Conservation (phyloP, 2,888 invertebrate species). For the Nomada ferruginata region DNA sequence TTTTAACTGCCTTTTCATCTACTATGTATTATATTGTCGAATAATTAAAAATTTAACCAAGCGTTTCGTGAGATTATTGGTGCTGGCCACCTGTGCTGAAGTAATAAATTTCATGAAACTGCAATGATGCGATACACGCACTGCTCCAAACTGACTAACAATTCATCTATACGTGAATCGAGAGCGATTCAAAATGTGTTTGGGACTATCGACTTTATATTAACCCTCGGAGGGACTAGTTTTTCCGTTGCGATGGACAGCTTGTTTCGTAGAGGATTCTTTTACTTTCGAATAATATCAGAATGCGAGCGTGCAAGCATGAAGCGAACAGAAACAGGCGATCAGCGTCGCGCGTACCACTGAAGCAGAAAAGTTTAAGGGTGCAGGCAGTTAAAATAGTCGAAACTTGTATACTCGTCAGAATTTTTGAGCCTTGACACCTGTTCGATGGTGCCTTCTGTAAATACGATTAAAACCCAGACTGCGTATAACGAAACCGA, state of each 20-base stretch:
- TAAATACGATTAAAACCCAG: constrained; percentile 36
- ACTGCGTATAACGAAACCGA: not conserved
- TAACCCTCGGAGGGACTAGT: constrained; percentile 8
- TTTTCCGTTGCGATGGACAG: constrained; percentile 6
- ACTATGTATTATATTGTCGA: no score
- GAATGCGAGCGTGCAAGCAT: constrained; percentile 52
- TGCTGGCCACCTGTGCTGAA: no score
- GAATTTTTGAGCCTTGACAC: constrained; percentile 41
- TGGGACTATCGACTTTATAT: constrained; percentile 54
- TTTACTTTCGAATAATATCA: constrained; percentile 49
- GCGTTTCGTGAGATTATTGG: no score
- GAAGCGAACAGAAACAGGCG: constrained; percentile 51
- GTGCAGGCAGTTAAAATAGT: constrained; percentile 66
- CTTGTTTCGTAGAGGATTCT: constrained; percentile 26
- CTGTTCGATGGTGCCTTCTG: constrained; percentile 14
- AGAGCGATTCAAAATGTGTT: not conserved
- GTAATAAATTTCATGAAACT: no score
- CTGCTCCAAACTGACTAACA: no score
- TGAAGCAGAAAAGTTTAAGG: constrained; percentile 71
- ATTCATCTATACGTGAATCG: no score
- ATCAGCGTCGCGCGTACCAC: constrained; percentile 49
- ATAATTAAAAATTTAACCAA: no score
- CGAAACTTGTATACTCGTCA: constrained; percentile 47
- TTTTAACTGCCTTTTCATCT: no score
- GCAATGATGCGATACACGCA: no score